A percentile compares a stretch with the other conserved stretches of the same genome.
phyloP scores from a whole-genome alignment of 2,113 vertebrate genomes.

The Tyrannus savana region DNA sequence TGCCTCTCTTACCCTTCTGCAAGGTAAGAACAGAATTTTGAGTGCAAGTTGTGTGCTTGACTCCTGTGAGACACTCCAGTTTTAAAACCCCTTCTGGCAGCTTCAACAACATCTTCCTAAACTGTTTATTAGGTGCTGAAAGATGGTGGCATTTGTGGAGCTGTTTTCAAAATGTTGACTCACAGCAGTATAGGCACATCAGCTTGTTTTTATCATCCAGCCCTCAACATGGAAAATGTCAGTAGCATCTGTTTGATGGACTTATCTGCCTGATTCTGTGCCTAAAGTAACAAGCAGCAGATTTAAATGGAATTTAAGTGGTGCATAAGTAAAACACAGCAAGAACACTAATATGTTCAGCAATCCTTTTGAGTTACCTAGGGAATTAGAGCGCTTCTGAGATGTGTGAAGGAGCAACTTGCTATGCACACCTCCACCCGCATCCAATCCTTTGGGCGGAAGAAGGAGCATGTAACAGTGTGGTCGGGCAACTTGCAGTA shows the following conservation, averaged over 20 bases:
- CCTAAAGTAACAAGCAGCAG: neutral
- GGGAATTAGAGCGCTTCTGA: neutral
- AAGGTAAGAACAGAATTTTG: neutral
- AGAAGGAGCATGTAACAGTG: rapidly evolving
- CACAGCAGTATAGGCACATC: neutral
- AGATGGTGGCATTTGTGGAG: neutral
- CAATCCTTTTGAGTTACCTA: neutral
- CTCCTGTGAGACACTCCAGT: neutral
- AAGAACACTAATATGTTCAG: neutral
- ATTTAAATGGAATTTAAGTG: neutral
- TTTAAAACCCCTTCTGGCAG: constrained; percentile 10
- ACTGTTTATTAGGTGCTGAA: constrained; percentile 16
- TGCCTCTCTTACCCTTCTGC: neutral
- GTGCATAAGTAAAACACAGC: neutral
- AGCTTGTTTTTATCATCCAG: neutral
- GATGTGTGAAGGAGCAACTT: neutral
- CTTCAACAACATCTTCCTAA: neutral
- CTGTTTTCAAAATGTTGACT: constrained; percentile 7
- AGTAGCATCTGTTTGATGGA: neutral
- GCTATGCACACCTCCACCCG: neutral
- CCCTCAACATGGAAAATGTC: constrained; percentile 1
- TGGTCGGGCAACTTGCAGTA: neutral
- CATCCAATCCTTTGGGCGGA: neutral
- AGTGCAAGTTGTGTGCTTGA: neutral
- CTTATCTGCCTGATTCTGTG: neutral